Conservation (phyloP, 1,140 invertebrate species). For the Pseudachorutes palmiensis region DNA sequence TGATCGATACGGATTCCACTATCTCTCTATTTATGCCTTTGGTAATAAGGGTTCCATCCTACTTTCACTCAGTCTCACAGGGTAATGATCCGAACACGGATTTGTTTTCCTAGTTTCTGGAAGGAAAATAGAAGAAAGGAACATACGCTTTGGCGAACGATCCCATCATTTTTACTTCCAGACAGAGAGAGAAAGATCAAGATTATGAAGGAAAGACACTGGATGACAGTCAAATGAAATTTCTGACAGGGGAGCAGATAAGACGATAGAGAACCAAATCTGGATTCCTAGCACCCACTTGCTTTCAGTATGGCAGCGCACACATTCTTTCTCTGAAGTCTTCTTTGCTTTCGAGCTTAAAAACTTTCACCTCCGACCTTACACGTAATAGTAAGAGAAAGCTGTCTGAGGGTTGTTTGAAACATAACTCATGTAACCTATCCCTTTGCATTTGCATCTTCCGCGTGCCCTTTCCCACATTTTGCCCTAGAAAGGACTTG, state of each 20-base stretch:
- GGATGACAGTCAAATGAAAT: constrained; percentile 26
- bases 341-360: neutral
- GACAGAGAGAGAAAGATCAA: neutral
- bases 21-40: constrained; percentile 8
- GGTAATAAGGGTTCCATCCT: neutral
- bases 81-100: constrained; percentile 29
- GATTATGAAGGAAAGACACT: constrained; percentile 12
- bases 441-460: neutral
- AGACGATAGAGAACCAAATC: no score
- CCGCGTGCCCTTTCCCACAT: neutral
- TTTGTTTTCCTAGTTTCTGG: constrained; percentile 17
- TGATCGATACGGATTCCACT: constrained; percentile 22
- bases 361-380: neutral
- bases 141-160: no score
- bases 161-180: no score
- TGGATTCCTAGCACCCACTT: no score
- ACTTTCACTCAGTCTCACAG: constrained; percentile 5
- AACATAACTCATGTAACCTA: neutral
- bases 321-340: neutral
- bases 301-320: neutral
- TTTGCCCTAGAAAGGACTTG: neutral
- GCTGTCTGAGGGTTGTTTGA: neutral
- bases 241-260: constrained; percentile 19
- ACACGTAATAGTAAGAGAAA: neutral
- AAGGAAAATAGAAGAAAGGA: constrained; percentile 7